Evolutionary conservation across 2,888 invertebrate genomes (phyloP).

Genomic region (Archaeoteleia sp.): DNA sequence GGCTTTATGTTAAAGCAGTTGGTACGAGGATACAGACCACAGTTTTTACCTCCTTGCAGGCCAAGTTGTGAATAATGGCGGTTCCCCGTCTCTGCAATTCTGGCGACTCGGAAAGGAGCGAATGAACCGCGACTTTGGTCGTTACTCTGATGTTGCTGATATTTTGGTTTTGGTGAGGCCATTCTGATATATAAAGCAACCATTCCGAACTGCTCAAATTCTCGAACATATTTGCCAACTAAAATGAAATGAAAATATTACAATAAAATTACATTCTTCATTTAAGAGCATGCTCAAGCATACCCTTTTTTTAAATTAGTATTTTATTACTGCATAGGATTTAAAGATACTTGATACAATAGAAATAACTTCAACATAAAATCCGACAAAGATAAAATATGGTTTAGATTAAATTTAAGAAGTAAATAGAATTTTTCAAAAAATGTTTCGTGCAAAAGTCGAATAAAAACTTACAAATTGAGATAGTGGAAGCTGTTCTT

Average conservation of each 20-base stretch:
- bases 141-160: constrained; percentile 93
- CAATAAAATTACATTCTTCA: constrained; percentile 2
- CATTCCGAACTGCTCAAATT: constrained; percentile 92
- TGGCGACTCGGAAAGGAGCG: constrained; percentile 83
- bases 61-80: constrained; percentile 92
- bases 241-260: constrained; percentile 51
- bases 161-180: constrained; percentile 85
- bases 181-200: constrained; percentile 95
- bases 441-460: too few relatives aligned
- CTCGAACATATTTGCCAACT: constrained; percentile 94
- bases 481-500: constrained; percentile 87
- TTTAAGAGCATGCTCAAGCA: too few relatives aligned
- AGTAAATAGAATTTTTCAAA: too few relatives aligned
- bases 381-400: too few relatives aligned
- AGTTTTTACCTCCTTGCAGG: constrained; percentile 97
- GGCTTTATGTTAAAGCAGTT: constrained; percentile 35
- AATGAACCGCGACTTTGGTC: constrained; percentile 93
- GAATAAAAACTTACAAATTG: constrained; percentile 82
- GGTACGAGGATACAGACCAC: constrained; percentile 87
- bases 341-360: too few relatives aligned
- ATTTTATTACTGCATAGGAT: too few relatives aligned
- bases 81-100: constrained; percentile 87
- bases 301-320: too few relatives aligned
- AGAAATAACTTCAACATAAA: too few relatives aligned
- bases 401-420: too few relatives aligned